A percentile compares a stretch with the other conserved stretches of the same genome.
Evolutionary conservation across 1,140 invertebrate genomes (phyloP).

Genomic region (Chlorops oryzae): DNA sequence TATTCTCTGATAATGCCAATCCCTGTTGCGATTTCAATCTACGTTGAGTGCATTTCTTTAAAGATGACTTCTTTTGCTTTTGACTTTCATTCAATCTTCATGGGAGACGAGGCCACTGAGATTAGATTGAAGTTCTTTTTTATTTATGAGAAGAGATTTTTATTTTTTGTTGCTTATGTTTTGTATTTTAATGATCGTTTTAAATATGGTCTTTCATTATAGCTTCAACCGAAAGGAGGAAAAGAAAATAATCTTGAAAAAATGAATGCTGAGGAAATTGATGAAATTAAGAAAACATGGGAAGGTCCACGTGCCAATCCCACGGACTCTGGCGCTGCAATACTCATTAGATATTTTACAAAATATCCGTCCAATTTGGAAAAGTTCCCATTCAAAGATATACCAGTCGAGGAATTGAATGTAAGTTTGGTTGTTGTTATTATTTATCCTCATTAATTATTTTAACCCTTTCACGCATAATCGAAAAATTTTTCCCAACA

Average conservation of each 20-base stretch:
- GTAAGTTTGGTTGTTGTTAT: slow-evolving; percentile 20
- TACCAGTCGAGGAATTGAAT: slow-evolving; percentile 31
- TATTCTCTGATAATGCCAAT: too few species aligned
- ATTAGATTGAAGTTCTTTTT: too few species aligned
- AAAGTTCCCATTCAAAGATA: slow-evolving; percentile 43
- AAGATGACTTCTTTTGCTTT: too few species aligned
- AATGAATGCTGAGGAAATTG: slow-evolving; percentile 45
- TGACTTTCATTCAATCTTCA: too few species aligned
- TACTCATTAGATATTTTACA: slow-evolving; percentile 35
- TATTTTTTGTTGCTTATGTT: not conserved
- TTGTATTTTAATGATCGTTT: not conserved
- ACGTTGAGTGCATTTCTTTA: too few species aligned
- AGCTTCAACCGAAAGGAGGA: too few species aligned
- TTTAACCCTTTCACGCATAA: too few species aligned
- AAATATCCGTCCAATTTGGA: slow-evolving; percentile 43
- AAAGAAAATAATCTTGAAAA: slow-evolving; percentile 25
- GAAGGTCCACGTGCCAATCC: slow-evolving; percentile 41
- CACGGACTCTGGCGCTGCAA: slow-evolving; percentile 42
- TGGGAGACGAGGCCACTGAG: too few species aligned
- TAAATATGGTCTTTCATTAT: not conserved
- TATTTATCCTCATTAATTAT: not conserved
- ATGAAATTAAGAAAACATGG: slow-evolving; percentile 45
- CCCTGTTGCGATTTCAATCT: too few species aligned
- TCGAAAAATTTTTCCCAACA: too few species aligned
- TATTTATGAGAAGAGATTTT: too few species aligned